Base-by-base conservation (phyloP, 2,113 vertebrate species). In the Pandion haliaetus region DNA sequence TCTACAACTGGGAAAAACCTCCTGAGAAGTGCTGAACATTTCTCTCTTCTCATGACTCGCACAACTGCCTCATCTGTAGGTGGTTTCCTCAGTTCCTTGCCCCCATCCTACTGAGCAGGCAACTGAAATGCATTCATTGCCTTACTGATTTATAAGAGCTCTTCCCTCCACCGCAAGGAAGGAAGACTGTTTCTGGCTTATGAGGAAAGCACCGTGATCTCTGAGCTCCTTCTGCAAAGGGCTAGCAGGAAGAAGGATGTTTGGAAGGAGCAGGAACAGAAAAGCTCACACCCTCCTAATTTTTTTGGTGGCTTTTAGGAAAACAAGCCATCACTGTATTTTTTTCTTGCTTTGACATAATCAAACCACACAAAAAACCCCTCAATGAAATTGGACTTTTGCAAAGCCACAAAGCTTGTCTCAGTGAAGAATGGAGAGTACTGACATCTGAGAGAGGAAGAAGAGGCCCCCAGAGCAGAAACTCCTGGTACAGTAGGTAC, bases 11-110 rank as follows among this genome's bases (percentile, higher is more conserved):
- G 72, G 26, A n/a, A 82, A 92, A 97, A 73, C 86, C 84, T 93
- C 86, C 88, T 40, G 86, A 94, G 81, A 95, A 91, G 84, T 3
- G 62, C 93, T 66, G 91, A 97, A 66, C 19, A 1, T 17, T 87
- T 74, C 66, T 96, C 87, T 79, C 87, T 79, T 87, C 91, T 83
- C 47, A 13, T 42, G 70, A 85, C 89, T 97, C 93, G 50, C 84
- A 87, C 49, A 91, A 82, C 93, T 72, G 78, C 84, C 77, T 95
- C 95, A 80, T 86, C 81, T 87, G 93, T 90, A 93, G 91, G 86
- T 94, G 95, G 89, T 95, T 96, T 94, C 88, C 91, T 95, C 93
- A 95, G 92, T 95, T 92, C 94, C 77, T 88, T 95, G 83, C 88
- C 88, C 94, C 62, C 19, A 73, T 65, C 86, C 93, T 45, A 47